A percentile compares a stretch with the other conserved stretches of the same genome.
Conservation (phyloP, 2,888 invertebrate species). For the Limulus polyphemus region DNA sequence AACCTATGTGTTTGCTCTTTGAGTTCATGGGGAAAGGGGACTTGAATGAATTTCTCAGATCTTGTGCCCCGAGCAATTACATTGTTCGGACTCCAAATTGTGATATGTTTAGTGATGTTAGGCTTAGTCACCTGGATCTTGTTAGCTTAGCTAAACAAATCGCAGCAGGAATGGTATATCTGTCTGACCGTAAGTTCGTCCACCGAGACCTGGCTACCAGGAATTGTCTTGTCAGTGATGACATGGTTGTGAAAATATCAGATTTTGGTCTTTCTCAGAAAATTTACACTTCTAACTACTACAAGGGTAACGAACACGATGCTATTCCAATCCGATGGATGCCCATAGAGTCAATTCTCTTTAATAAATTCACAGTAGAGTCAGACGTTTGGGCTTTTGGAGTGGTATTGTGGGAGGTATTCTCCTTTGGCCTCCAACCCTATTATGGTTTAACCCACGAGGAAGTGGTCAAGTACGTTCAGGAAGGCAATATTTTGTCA, state of each 20-base stretch:
- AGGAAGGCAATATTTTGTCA: conserved; percentile 78
- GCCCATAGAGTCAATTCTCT: conserved; percentile 90
- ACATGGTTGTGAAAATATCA: conserved; percentile 90
- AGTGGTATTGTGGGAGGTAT: conserved; percentile 92
- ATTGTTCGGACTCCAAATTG: conserved; percentile 44
- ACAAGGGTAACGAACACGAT: conserved; percentile 85
- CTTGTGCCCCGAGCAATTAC: conserved; percentile 72
- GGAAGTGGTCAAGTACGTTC: conserved; percentile 81
- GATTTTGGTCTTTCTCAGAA: conserved; percentile 94
- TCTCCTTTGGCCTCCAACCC: conserved; percentile 88
- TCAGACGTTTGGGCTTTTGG: conserved; percentile 98
- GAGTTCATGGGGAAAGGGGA: conserved; percentile 97
- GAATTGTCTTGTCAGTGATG: conserved; percentile 86
- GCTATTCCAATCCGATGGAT: conserved; percentile 97
- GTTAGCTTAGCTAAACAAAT: conserved; percentile 76
- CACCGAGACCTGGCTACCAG: conserved; percentile 90
- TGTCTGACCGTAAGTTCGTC: conserved; percentile 86
- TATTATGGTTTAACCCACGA: conserved; percentile 96
- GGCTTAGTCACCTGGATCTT: conserved; percentile 64
- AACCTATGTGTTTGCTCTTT: conserved; percentile 93
- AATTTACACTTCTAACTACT: conserved; percentile 72
- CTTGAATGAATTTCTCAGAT: conserved; percentile 80
- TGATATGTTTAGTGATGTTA: conserved; percentile 49
- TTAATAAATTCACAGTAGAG: conserved; percentile 89
- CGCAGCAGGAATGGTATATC: conserved; percentile 86